Evolutionary conservation across 2,797 vertebrate species (phyloP).

Genomic region (Gorsachius magnificus): DNA sequence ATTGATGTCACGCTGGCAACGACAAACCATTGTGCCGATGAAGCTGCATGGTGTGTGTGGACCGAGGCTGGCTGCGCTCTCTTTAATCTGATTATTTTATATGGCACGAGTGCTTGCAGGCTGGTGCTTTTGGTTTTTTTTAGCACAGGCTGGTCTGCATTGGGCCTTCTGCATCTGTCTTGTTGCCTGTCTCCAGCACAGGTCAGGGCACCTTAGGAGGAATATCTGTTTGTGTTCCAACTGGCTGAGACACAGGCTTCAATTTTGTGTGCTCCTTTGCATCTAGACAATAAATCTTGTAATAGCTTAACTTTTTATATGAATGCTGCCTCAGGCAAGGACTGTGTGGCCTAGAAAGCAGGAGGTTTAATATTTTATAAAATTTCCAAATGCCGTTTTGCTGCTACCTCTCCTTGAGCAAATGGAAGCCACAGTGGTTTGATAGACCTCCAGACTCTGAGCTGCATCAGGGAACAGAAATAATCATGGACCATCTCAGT

Average conservation of each 20-base stretch:
- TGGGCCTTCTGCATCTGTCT: neutral
- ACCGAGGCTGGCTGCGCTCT: neutral
- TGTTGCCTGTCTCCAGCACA: neutral
- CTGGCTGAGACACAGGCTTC: slow-evolving; percentile 12
- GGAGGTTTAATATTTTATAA: slow-evolving; percentile 71
- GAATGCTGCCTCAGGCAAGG: slow-evolving; percentile 67
- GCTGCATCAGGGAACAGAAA: neutral
- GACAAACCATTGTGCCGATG: neutral
- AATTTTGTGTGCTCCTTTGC: slow-evolving; percentile 51
- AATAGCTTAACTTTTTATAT: slow-evolving; percentile 67
- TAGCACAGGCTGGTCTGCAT: neutral
- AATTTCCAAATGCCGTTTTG: slow-evolving; percentile 59
- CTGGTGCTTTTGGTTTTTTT: neutral
- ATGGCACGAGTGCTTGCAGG: neutral
- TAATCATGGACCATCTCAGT: neutral
- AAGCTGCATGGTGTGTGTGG: neutral
- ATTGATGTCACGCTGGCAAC: neutral
- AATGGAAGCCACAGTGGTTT: neutral
- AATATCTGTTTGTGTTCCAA: slow-evolving; percentile 13
- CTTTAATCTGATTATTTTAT: neutral
- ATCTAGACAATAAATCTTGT: slow-evolving; percentile 69
- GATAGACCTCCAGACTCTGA: slow-evolving; percentile 11
- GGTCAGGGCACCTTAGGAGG: slow-evolving; percentile 4
- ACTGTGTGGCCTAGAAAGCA: slow-evolving; percentile 69
- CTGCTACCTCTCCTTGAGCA: slow-evolving; percentile 13